Percentiles rank a stretch among this genome's conserved stretches.
Evolutionary conservation across 1,140 invertebrate genomes (phyloP).

Genomic region (Oppia nitens): DNA sequence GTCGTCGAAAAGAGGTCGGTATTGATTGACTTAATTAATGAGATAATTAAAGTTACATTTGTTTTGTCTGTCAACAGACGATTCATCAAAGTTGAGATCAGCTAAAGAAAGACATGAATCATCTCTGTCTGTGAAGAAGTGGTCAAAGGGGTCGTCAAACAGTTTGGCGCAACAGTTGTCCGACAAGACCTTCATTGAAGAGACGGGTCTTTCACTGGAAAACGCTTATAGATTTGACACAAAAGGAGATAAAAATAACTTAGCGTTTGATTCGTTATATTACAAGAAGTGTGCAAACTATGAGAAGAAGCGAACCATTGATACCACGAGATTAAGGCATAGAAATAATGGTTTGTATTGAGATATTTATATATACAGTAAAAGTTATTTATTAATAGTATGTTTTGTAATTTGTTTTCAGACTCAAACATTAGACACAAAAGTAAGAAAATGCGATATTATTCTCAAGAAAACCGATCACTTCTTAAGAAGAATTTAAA

Average conservation of each 20-base stretch:
- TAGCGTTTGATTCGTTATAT: slow-evolving; percentile 15
- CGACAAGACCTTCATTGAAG: slow-evolving; percentile 17
- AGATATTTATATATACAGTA: too few relatives aligned
- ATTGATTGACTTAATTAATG: too few relatives aligned
- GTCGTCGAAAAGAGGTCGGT: too few relatives aligned
- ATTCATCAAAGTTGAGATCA: too few relatives aligned
- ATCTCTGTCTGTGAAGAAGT: background rate
- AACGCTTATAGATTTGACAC: slow-evolving; percentile 17
- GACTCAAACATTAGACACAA: background rate
- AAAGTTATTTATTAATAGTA: too few relatives aligned
- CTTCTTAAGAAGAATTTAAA: background rate
- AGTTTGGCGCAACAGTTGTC: background rate
- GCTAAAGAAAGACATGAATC: too few relatives aligned
- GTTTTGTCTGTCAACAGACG: too few relatives aligned
- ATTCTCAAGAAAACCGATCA: background rate
- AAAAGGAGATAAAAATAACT: slow-evolving; percentile 16
- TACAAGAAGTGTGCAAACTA: slow-evolving; percentile 14
- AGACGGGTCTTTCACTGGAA: slow-evolving; percentile 18
- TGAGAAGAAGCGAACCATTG: background rate
- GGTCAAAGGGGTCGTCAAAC: background rate
- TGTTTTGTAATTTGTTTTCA: background rate
- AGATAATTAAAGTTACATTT: too few relatives aligned
- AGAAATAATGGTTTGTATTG: too few relatives aligned
- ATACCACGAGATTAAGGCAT: background rate
- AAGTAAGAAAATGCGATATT: background rate